Percentiles rank a stretch among this genome's conserved stretches.
phyloP scores from a whole-genome alignment of 2,113 vertebrate species.

The Anarrhichthys ocellatus region DNA sequence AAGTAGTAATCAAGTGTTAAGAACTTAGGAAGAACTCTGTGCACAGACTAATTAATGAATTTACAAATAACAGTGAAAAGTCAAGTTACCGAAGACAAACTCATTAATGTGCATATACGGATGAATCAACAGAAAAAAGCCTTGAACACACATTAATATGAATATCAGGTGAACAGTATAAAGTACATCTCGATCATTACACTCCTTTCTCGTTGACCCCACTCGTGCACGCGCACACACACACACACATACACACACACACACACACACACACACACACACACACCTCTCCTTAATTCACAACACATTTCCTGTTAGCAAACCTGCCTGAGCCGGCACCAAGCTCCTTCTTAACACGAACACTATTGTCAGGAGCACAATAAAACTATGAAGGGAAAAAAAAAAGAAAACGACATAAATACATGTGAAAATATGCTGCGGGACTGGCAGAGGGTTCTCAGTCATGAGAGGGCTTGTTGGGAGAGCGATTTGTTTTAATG shows the following conservation, averaged over 20 bases:
- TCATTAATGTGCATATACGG: background rate
- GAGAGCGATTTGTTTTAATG: slow-evolving; percentile 75
- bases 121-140: background rate
- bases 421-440: slow-evolving; percentile 56
- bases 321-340: slow-evolving; percentile 28
- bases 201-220: slow-evolving; percentile 4
- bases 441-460: slow-evolving; percentile 58
- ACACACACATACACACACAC: slow-evolving; percentile 10
- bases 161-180: background rate
- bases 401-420: slow-evolving; percentile 39
- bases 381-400: slow-evolving; percentile 59
- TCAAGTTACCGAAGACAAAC: background rate
- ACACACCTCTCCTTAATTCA: slow-evolving; percentile 46
- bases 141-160: background rate
- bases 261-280: slow-evolving; percentile 1
- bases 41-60: background rate
- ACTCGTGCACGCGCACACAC: background rate
- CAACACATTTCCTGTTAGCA: slow-evolving; percentile 65
- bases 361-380: slow-evolving; percentile 64
- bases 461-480: slow-evolving; percentile 67
- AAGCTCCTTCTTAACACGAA: slow-evolving; percentile 45
- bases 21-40: background rate
- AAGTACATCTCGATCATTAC: slow-evolving; percentile 10
- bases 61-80: background rate
- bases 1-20: background rate